Percentiles rank a stretch among this genome's conserved stretches.
Conservation (phyloP, 1,140 invertebrate genomes). For the Venturia canescens region DNA sequence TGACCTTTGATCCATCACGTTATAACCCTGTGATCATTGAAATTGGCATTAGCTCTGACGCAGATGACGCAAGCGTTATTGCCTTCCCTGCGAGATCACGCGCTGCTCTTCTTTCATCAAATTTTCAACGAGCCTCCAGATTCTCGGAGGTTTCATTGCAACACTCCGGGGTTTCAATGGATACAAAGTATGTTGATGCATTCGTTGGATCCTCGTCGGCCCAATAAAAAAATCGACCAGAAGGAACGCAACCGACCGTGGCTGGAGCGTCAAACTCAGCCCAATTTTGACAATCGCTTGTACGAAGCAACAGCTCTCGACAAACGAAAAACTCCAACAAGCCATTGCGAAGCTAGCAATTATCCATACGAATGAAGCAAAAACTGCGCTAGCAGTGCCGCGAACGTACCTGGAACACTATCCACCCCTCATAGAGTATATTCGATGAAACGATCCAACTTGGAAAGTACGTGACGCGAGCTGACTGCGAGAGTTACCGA, state of each 20-base stretch:
- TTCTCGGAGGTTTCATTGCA: neutral
- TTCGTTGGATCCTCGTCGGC: too few species aligned
- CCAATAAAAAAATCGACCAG: too few species aligned
- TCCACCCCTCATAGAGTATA: neutral
- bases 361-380: neutral
- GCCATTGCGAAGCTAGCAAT: too few species aligned
- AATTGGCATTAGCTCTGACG: neutral
- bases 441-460: slow-evolving; percentile 20
- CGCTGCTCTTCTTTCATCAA: neutral
- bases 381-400: too few species aligned
- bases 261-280: too few species aligned
- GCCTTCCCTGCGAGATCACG: neutral
- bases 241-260: too few species aligned
- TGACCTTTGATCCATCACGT: slow-evolving; percentile 7
- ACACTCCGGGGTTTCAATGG: too few species aligned
- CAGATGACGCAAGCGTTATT: slow-evolving; percentile 13
- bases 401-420: neutral
- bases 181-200: too few species aligned
- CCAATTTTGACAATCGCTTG: too few species aligned
- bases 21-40: neutral
- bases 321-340: too few species aligned
- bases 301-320: too few species aligned
- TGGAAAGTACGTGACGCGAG: slow-evolving; percentile 24
- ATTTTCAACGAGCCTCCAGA: neutral
- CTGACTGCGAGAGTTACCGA: neutral